A percentile compares a stretch with the other conserved stretches of the same genome.
Conservation (phyloP, 37 sponge, comb jelly and placozoan species). For the Spongilla lacustris region DNA sequence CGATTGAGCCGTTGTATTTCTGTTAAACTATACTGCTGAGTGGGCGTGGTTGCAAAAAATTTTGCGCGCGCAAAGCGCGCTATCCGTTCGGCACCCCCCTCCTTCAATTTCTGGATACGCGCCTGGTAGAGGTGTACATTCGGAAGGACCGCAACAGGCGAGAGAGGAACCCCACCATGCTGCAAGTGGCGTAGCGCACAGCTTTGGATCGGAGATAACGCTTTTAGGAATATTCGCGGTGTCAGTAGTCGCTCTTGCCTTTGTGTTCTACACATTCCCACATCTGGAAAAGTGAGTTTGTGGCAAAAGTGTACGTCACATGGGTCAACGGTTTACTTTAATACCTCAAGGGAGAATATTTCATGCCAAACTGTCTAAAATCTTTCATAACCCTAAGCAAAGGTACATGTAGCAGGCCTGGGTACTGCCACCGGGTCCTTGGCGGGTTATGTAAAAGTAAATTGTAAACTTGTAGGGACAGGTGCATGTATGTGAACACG, state of each 20-base stretch:
- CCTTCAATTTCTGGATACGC: too few relatives aligned
- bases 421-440: not conserved
- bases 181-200: not conserved
- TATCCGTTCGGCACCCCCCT: too few relatives aligned
- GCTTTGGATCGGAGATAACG: not conserved
- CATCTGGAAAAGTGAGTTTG: constrained; percentile 71
- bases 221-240: constrained; percentile 43
- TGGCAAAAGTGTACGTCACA: not conserved
- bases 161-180: too few relatives aligned
- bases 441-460: not conserved
- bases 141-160: too few relatives aligned
- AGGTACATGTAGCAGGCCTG: too few relatives aligned
- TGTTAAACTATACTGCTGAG: too few relatives aligned
- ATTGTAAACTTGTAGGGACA: not conserved
- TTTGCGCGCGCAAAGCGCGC: too few relatives aligned
- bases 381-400: too few relatives aligned
- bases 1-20: too few relatives aligned
- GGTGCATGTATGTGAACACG: not conserved
- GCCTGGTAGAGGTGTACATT: too few relatives aligned
- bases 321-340: not conserved
- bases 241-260: constrained; percentile 31
- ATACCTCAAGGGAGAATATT: not conserved
- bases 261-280: constrained; percentile 73
- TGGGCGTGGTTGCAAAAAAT: too few relatives aligned
- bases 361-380: too few relatives aligned